A percentile compares a stretch with the other conserved stretches of the same genome.
These are phyloP conservation scores for Sander vitreus DNA, from an alignment of 2,113 vertebrate species.

Conservation along the genomic window DNA sequence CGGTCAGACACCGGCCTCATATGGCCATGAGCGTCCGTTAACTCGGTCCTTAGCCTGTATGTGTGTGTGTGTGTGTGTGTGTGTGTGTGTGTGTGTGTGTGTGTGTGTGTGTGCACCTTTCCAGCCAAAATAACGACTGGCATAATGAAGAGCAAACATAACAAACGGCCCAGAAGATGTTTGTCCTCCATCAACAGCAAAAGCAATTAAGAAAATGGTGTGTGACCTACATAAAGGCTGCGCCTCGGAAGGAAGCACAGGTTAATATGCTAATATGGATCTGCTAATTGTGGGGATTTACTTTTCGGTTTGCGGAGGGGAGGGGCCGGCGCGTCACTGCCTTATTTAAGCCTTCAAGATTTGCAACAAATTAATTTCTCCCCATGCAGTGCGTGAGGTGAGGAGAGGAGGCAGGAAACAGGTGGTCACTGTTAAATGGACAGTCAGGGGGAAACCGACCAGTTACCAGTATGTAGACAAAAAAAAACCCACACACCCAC, in stretches of 20 bases:
- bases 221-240: conserved; percentile 85
- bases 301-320: conserved; percentile 67
- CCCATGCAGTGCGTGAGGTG: conserved; percentile 74
- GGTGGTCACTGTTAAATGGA: conserved; percentile 71
- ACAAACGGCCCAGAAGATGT: conserved; percentile 74
- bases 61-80: conserved; percentile 10
- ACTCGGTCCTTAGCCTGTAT: conserved; percentile 29
- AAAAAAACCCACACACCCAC: neutral
- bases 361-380: conserved; percentile 82
- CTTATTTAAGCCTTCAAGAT: conserved; percentile 76
- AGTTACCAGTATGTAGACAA: neutral
- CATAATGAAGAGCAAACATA: conserved; percentile 59
- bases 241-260: conserved; percentile 75
- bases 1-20: conserved; percentile 67
- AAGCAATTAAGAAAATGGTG: conserved; percentile 82
- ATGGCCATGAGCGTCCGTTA: conserved; percentile 79
- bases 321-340: conserved; percentile 62
- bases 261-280: conserved; percentile 87
- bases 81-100: neutral
- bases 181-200: conserved; percentile 72
- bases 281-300: conserved; percentile 83
- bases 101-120: conserved; percentile 37
- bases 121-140: conserved; percentile 73
- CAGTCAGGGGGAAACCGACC: conserved; percentile 29
- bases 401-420: conserved; percentile 77